Conservation (phyloP, 2,797 vertebrate species). For the Chloroceryle amazona region DNA sequence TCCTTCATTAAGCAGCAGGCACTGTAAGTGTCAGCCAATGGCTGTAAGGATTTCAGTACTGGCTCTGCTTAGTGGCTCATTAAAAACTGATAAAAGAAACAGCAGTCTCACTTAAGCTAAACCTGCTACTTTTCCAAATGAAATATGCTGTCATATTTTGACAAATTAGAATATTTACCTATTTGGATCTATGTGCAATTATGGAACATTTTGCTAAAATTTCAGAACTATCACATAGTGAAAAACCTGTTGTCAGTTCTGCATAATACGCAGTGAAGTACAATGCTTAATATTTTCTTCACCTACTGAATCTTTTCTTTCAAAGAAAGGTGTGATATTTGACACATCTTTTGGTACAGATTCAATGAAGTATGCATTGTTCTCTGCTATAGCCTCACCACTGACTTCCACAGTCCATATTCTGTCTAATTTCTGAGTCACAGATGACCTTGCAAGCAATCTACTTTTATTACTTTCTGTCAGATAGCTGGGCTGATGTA, state of each 20-base stretch:
- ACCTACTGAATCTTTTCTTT: slow-evolving; percentile 20
- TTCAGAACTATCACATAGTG: background rate
- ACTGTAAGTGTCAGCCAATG: background rate
- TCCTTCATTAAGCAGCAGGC: slow-evolving; percentile 55
- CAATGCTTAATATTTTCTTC: slow-evolving; percentile 31
- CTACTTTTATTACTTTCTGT: slow-evolving; percentile 52
- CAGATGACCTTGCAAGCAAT: slow-evolving; percentile 45
- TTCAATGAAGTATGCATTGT: slow-evolving; percentile 12
- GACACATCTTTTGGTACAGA: slow-evolving; percentile 10
- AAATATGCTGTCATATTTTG: background rate
- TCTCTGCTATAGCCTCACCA: slow-evolving; percentile 7
- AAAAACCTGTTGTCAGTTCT: background rate
- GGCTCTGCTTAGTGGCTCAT: slow-evolving; percentile 11
- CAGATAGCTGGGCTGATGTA: slow-evolving; percentile 45
- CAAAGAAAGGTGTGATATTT: slow-evolving; percentile 20
- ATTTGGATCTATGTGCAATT: background rate
- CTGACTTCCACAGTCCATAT: slow-evolving; percentile 20
- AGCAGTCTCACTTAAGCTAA: slow-evolving; percentile 18
- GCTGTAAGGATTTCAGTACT: background rate
- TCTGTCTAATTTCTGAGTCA: slow-evolving; percentile 66
- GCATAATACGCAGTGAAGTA: background rate
- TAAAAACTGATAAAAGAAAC: slow-evolving; percentile 55
- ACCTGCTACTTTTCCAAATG: background rate
- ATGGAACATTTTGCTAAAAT: background rate
- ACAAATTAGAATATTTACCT: background rate